phyloP scores from a whole-genome alignment of 2,888 invertebrate genomes.

The Andrena trimmerana region DNA sequence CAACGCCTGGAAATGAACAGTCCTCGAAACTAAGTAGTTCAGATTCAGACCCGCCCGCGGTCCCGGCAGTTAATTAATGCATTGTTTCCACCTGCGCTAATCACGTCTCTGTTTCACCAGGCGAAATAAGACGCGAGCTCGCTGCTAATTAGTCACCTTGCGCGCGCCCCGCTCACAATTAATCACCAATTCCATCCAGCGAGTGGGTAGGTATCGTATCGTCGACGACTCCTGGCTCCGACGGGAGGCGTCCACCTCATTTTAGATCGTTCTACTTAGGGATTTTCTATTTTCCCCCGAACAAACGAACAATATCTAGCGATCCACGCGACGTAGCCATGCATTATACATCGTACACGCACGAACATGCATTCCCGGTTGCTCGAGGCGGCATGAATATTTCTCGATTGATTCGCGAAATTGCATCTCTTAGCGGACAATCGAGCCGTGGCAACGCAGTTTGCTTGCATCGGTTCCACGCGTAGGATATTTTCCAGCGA shows the following conservation, averaged over 20 bases:
- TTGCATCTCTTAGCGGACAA: neutral
- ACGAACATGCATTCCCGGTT: too few relatives aligned
- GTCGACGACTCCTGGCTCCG: neutral
- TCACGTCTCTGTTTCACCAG: slow-evolving; percentile 16
- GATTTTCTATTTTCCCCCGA: neutral
- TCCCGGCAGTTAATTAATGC: slow-evolving; percentile 28
- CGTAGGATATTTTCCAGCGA: neutral
- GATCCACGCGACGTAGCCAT: neutral
- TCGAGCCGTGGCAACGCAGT: too few relatives aligned
- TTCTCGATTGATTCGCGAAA: neutral
- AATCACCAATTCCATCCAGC: slow-evolving; percentile 8
- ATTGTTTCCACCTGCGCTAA: slow-evolving; percentile 21
- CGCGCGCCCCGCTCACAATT: neutral
- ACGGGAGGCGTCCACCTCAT: too few relatives aligned
- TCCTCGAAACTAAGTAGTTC: slow-evolving; percentile 13
- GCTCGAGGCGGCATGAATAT: neutral
- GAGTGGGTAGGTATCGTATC: too few relatives aligned
- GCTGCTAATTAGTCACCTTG: slow-evolving; percentile 19
- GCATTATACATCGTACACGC: too few relatives aligned
- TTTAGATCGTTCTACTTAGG: neutral
- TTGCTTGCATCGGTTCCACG: neutral
- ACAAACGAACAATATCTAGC: neutral
- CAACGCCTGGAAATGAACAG: slow-evolving; percentile 6
- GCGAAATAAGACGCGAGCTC: slow-evolving; percentile 16
- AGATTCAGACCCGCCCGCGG: neutral